Evolutionary conservation across 2,888 invertebrate genomes (phyloP).

Genomic region (Hybos culiciformis): DNA sequence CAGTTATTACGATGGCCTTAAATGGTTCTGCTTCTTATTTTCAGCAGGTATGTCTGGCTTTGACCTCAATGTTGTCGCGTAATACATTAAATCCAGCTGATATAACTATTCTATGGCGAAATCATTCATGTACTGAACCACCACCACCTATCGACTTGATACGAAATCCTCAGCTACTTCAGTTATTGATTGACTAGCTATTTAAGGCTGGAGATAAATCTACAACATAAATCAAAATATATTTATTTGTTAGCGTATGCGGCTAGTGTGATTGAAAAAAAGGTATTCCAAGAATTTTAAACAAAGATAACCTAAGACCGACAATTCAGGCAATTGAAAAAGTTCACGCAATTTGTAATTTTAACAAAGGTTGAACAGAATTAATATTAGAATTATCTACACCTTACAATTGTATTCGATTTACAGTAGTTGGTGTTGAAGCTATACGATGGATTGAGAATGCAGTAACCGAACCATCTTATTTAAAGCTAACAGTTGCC

Average conservation of each 20-base stretch:
- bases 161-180: constrained; percentile 86
- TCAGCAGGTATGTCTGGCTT: constrained; percentile 78
- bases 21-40: constrained; percentile 86
- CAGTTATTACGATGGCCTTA: constrained; percentile 88
- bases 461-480: constrained; percentile 87
- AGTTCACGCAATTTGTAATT: constrained; percentile 79
- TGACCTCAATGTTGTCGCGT: constrained; percentile 90
- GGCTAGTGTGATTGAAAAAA: constrained; percentile 76
- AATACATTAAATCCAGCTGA: constrained; percentile 95
- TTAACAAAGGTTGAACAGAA: constrained; percentile 85
- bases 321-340: constrained; percentile 88
- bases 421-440: constrained; percentile 89
- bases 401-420: constrained; percentile 83
- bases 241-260: constrained; percentile 89
- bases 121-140: constrained; percentile 77
- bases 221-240: constrained; percentile 94
- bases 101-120: constrained; percentile 80
- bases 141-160: constrained; percentile 92
- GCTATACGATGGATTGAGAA: constrained; percentile 91
- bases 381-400: constrained; percentile 82
- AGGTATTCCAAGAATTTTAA: constrained; percentile 43
- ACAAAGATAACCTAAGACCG: constrained; percentile 82
- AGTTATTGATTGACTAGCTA: constrained; percentile 81
- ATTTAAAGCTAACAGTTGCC: constrained; percentile 93
- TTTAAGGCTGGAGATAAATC: constrained; percentile 92